Percentiles rank a stretch among this genome's conserved stretches.
Evolutionary conservation across 2,888 invertebrate genomes (phyloP).

Genomic region (Tortrix viridana): DNA sequence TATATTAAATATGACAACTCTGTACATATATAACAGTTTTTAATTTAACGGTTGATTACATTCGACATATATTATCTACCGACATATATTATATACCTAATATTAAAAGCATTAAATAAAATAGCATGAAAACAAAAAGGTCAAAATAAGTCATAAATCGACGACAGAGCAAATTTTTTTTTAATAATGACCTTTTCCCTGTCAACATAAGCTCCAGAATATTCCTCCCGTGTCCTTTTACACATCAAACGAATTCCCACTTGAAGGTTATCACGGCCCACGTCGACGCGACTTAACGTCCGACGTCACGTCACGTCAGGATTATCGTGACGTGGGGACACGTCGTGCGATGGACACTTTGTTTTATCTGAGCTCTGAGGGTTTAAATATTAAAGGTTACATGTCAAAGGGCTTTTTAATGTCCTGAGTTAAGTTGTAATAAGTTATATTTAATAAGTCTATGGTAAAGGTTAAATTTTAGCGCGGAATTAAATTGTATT

Average conservation of each 20-base stretch:
- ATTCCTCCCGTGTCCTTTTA: not conserved
- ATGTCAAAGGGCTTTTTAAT: not conserved
- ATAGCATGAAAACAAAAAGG: no score
- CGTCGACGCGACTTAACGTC: constrained; percentile 47
- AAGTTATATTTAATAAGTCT: no score
- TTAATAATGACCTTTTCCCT: not conserved
- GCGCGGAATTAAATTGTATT: no score
- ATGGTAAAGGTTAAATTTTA: no score
- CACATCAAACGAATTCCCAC: constrained; percentile 10
- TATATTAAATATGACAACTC: no score
- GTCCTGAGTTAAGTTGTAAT: no score
- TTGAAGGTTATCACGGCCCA: constrained; percentile 8
- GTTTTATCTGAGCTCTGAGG: constrained; percentile 41
- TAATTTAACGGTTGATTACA: no score
- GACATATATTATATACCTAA: no score
- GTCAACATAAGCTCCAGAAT: not conserved
- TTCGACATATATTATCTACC: no score
- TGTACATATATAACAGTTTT: no score
- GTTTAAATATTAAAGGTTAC: not conserved
- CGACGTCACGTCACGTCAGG: constrained; percentile 52
- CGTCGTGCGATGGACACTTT: constrained; percentile 53
- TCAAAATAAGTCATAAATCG: not conserved
- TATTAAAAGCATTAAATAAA: no score
- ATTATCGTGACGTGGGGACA: constrained; percentile 50
- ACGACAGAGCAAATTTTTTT: not conserved